phyloP scores from a whole-genome alignment of 2,797 vertebrate species.

The Bryconaethiops microstoma region DNA sequence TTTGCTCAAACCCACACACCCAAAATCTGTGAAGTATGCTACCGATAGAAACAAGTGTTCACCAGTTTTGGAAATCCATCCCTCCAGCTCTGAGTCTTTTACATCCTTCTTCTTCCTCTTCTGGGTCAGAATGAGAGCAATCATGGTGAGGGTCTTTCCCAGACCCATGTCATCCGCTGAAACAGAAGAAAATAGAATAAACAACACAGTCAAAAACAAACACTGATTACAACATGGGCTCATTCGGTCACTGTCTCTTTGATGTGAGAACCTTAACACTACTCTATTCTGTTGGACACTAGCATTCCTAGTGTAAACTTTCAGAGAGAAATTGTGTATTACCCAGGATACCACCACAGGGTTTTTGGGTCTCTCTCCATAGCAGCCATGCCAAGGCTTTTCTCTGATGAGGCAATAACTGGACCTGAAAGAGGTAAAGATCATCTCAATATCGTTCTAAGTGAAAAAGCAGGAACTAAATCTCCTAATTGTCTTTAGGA shows the following conservation, averaged over 20 bases:
- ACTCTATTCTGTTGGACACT: too few relatives aligned
- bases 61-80: constrained; percentile 87
- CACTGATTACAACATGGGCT: background rate
- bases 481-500: too few relatives aligned
- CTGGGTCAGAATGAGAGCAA: constrained; percentile 86
- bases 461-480: too few relatives aligned
- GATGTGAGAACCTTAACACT: background rate
- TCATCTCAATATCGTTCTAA: background rate
- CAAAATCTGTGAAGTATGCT: background rate
- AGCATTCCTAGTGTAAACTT: background rate
- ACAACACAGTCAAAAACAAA: background rate
- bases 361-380: constrained; percentile 92
- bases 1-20: background rate
- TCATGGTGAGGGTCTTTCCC: constrained; percentile 95
- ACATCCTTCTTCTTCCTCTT: constrained; percentile 76
- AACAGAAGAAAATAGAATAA: background rate
- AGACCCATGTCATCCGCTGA: constrained; percentile 98
- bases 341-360: constrained; percentile 94
- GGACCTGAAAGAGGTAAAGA: constrained; percentile 66
- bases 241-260: background rate
- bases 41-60: constrained; percentile 2
- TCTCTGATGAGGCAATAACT: constrained; percentile 87
- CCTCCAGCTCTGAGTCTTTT: constrained; percentile 65
- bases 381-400: constrained; percentile 89
- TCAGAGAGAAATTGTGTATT: constrained; percentile 61